These are phyloP conservation scores for Perognathus longimembris DNA, from an alignment of 2,113 vertebrate species.

Conservation along the genomic window DNA sequence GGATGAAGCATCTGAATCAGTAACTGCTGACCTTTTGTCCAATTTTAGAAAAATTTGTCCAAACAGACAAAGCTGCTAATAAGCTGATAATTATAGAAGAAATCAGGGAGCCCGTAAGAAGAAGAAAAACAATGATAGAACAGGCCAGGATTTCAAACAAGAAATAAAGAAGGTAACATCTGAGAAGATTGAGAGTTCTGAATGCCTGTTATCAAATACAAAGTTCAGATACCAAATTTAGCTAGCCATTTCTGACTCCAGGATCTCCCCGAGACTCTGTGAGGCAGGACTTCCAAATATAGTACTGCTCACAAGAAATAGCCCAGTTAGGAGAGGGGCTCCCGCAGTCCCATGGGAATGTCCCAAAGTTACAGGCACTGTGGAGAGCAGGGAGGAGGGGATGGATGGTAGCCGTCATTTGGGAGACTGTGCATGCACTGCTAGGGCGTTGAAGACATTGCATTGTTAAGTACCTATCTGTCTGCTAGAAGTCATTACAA, in stretches of 20 bases:
- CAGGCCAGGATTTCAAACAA: background rate
- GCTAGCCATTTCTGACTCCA: background rate
- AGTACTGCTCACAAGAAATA: background rate
- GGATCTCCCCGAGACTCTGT: background rate
- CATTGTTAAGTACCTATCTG: background rate
- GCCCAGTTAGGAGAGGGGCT: background rate
- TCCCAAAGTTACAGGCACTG: background rate
- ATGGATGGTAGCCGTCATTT: accelerated
- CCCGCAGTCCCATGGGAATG: too few relatives aligned
- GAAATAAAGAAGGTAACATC: background rate
- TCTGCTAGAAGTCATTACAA: background rate
- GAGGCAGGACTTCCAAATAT: background rate
- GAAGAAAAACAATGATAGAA: background rate
- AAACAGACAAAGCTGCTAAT: background rate
- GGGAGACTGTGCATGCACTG: accelerated
- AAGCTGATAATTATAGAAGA: background rate
- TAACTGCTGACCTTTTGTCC: background rate
- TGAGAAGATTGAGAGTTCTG: background rate
- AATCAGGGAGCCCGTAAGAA: background rate
- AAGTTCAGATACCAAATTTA: background rate
- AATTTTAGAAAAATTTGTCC: background rate
- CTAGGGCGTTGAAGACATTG: background rate
- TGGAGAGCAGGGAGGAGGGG: background rate
- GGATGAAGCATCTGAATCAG: background rate
- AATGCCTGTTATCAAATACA: background rate